These are phyloP conservation scores for Molossus alvarezi DNA, from an alignment of 2,797 vertebrate species.

Conservation along the genomic window DNA sequence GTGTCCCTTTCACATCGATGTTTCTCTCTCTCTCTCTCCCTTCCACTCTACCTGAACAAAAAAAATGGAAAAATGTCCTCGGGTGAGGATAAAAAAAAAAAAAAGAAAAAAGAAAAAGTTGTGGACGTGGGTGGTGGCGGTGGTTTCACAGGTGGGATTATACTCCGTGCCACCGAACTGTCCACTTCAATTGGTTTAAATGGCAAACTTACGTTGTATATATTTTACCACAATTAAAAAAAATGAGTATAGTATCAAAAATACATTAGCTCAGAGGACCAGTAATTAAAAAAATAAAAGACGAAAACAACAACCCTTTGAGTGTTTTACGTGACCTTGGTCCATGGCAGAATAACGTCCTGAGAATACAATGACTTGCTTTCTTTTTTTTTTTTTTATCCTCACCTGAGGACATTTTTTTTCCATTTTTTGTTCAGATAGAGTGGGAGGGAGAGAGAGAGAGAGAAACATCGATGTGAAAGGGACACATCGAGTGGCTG, in stretches of 20 bases:
- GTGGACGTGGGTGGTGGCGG: background rate
- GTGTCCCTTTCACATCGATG: too few relatives aligned
- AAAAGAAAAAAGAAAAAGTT: accelerated
- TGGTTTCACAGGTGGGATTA: accelerated
- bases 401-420: too few relatives aligned
- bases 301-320: background rate
- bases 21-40: too few relatives aligned
- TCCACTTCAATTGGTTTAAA: background rate
- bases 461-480: too few relatives aligned
- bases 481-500: too few relatives aligned
- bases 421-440: too few relatives aligned
- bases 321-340: background rate
- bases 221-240: background rate
- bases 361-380: accelerated
- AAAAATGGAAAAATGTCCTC: too few relatives aligned
- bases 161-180: background rate
- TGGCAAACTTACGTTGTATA: background rate
- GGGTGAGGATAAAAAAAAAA: too few relatives aligned
- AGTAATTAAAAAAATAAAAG: background rate
- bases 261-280: background rate
- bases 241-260: background rate
- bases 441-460: too few relatives aligned
- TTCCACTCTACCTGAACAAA: too few relatives aligned
- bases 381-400: too few relatives aligned
- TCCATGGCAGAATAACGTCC: accelerated